Base-by-base conservation (phyloP, 2,113 vertebrate genomes). In the Lipophrys pholis region DNA sequence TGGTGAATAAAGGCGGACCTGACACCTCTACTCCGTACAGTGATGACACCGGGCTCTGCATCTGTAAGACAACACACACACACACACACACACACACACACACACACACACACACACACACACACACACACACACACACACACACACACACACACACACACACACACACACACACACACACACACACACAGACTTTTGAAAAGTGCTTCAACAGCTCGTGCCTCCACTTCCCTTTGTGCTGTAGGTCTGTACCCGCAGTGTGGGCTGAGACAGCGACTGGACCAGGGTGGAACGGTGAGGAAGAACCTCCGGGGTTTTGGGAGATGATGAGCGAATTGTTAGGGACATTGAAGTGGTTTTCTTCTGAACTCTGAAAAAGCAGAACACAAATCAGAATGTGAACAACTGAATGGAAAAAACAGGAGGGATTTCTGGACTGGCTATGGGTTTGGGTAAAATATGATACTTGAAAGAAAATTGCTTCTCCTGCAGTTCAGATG, bases 341-440 rank as follows among this genome's bases (percentile, higher is more conserved):
- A 99, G 89, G 56, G 97, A 99, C 89, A 99, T 95, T 0, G 98
- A 98, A 11, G 96, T 95, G 2, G 93, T 97, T 94, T 99, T 99
- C 93, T 97, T 99, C 76, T 99, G 96, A 54, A 92, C 92, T 83
- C 97, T 99, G 82, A 61, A 82, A 87, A 56, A 70, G 68, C 3
- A 81, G 50, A 55, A 16, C 39, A 61, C 15, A 56, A 82, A 70
- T 57, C 16, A 59, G 21, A 11, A 48, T 6, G 57, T 38, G 40
- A 10, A 41, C 0, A 3, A 46, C 36, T 21, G 40, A 5, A 43
- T 30, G 9, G 3, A 12, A 6, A 55, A 51, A 8, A 58, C 16
- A 17, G 0, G 7, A 69, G 5, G 0, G 9, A 8, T 53, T 56
- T 53, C 5, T 38, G 0, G 1, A n/a, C n/a, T 50, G 6, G 36